Evolutionary conservation across 1,140 invertebrate genomes (phyloP).

Genomic region (Paraescarpia echinospica): DNA sequence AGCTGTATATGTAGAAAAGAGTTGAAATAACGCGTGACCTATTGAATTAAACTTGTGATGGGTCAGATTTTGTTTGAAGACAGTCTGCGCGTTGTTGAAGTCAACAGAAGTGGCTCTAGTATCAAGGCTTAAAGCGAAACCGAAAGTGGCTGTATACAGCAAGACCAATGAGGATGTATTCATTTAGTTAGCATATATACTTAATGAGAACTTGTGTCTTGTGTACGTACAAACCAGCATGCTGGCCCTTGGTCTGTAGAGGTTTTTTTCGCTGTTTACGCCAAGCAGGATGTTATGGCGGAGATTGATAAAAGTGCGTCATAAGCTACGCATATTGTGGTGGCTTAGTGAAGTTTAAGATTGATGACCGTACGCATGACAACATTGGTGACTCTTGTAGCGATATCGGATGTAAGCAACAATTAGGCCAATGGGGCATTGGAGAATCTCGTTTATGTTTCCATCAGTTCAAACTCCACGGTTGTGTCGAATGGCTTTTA

Average conservation of each 20-base stretch:
- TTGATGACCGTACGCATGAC: neutral
- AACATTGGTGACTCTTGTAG: neutral
- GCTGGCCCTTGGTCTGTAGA: no score
- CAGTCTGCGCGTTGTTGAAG: neutral
- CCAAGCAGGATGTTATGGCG: neutral
- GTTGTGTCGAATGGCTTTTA: neutral
- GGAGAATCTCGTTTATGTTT: neutral
- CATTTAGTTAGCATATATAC: neutral
- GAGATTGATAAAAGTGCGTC: neutral
- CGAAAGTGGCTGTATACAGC: no score
- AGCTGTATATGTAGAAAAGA: neutral
- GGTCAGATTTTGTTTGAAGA: neutral
- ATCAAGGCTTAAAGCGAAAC: no score
- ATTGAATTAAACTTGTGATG: neutral
- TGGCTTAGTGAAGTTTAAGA: neutral
- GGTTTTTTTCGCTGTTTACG: no score
- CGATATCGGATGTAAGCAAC: neutral
- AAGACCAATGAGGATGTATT: no score
- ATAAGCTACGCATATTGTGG: neutral
- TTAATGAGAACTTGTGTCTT: neutral
- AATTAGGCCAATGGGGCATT: neutral
- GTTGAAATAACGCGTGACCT: neutral
- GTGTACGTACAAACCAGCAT: neutral
- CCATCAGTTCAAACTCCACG: neutral
- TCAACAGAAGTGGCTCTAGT: no score